Evolutionary conservation across 2,113 vertebrate species (phyloP).

Genomic region (Crotophaga sulcirostris): DNA sequence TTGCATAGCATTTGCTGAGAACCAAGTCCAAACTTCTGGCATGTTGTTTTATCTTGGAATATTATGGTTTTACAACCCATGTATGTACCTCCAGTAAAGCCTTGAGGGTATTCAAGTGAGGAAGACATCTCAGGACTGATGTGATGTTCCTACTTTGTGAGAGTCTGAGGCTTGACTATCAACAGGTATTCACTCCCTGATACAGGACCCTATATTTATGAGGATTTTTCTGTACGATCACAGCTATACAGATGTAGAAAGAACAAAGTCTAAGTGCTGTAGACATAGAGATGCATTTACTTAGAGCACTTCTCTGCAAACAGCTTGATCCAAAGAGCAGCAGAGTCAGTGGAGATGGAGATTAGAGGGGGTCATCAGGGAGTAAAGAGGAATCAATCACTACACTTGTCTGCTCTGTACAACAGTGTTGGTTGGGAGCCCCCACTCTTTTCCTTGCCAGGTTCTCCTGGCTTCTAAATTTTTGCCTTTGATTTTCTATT

Average conservation of each 20-base stretch:
- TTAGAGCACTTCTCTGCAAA: background rate
- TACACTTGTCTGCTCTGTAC: background rate
- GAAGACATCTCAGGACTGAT: fast-evolving
- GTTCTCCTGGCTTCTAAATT: background rate
- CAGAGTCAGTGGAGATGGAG: background rate
- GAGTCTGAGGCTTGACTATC: background rate
- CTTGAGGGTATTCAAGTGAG: background rate
- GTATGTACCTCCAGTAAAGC: background rate
- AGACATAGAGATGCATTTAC: too few species aligned
- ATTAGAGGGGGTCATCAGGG: background rate
- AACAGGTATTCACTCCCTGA: background rate
- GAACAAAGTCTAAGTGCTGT: too few species aligned
- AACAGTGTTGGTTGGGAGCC: background rate
- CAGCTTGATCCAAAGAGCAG: background rate
- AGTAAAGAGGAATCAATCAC: background rate
- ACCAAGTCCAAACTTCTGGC: background rate
- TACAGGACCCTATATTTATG: fast-evolving
- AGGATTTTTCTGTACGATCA: background rate
- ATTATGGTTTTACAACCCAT: background rate
- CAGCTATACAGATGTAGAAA: background rate
- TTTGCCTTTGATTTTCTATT: background rate
- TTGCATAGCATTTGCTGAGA: background rate
- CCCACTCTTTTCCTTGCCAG: background rate
- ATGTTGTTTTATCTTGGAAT: background rate
- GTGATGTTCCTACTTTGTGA: background rate